Evolutionary conservation across 2,888 invertebrate species (phyloP).

Genomic region (Spodoptera exigua): DNA sequence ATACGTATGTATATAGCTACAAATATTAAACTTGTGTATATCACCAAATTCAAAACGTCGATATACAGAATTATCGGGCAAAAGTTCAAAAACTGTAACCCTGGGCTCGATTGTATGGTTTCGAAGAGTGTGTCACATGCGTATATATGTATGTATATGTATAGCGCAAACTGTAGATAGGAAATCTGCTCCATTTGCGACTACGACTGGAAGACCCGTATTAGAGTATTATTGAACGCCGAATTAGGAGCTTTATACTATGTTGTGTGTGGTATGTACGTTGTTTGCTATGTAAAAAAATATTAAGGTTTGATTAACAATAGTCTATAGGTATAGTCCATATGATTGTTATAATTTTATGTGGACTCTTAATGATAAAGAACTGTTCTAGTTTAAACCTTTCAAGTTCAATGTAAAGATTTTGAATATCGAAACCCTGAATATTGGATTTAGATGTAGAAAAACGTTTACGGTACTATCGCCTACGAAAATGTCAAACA

Average conservation of each 20-base stretch:
- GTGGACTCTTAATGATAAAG: too few relatives aligned
- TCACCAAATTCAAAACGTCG: too few relatives aligned
- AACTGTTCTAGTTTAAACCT: too few relatives aligned
- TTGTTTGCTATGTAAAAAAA: not conserved
- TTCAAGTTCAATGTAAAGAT: too few relatives aligned
- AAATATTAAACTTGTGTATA: too few relatives aligned
- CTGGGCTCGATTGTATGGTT: too few relatives aligned
- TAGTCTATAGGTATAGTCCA: too few relatives aligned
- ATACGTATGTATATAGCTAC: too few relatives aligned
- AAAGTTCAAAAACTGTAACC: slow-evolving; percentile 12
- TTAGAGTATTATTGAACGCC: not conserved
- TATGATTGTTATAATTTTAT: too few relatives aligned
- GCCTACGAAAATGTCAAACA: not conserved
- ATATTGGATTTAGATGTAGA: not conserved
- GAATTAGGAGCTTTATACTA: slow-evolving; percentile 1
- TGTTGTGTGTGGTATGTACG: not conserved
- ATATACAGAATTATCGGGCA: not conserved
- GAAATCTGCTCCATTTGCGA: slow-evolving; percentile 17
- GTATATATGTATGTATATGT: too few relatives aligned
- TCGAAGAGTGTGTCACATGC: too few relatives aligned
- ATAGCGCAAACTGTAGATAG: not conserved
- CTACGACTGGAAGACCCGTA: slow-evolving; percentile 19
- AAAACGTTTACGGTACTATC: not conserved
- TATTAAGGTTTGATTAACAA: not conserved
- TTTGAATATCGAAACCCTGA: too few relatives aligned